Evolutionary conservation across 2,113 vertebrate genomes (phyloP).

Genomic region (Nycticryphes semicollaris): DNA sequence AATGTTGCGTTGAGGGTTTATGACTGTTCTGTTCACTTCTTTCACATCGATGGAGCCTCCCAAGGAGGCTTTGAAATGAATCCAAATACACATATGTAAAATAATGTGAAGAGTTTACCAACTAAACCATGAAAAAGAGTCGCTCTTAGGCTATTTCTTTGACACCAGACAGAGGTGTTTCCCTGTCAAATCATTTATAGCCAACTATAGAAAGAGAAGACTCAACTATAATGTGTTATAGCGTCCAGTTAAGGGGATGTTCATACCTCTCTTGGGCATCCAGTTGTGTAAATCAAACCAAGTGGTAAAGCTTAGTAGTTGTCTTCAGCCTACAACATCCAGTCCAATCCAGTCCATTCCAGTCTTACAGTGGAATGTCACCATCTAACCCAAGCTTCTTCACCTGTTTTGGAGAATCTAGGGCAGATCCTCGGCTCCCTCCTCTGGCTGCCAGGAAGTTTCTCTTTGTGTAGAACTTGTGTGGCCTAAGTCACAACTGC

Average conservation of each 20-base stretch:
- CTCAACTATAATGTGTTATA: fast-evolving
- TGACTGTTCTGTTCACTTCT: neutral
- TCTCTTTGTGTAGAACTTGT: neutral
- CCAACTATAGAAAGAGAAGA: too few species aligned
- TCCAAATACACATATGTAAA: neutral
- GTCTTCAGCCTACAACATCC: neutral
- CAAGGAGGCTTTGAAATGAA: neutral
- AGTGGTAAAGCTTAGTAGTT: neutral
- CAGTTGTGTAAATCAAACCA: neutral
- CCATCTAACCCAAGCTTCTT: fast-evolving
- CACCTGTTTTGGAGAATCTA: neutral
- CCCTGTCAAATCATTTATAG: neutral
- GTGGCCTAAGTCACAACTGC: neutral
- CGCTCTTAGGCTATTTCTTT: neutral
- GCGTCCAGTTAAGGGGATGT: neutral
- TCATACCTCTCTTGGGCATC: neutral
- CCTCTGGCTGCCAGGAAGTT: neutral
- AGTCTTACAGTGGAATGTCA: neutral
- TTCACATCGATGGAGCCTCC: neutral
- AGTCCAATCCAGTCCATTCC: neutral
- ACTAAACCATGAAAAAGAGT: neutral
- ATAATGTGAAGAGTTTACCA: neutral
- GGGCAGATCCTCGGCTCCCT: neutral
- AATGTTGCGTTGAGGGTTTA: neutral
- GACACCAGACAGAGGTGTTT: neutral